These are phyloP conservation scores for Brachionus asplanchnoidis DNA, from an alignment of 1,140 invertebrate species.

Conservation along the genomic window DNA sequence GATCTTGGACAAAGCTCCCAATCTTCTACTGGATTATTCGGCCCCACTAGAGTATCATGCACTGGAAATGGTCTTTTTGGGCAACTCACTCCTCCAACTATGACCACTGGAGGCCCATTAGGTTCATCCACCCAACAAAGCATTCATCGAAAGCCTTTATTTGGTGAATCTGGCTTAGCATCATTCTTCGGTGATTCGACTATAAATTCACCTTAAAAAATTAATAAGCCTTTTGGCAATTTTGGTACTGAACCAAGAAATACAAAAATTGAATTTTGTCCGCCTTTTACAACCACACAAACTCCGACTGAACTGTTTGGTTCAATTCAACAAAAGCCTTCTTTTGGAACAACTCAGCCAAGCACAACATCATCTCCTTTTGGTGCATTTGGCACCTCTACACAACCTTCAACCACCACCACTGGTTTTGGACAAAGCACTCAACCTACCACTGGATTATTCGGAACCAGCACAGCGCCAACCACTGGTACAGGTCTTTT, in stretches of 20 bases:
- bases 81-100: neutral
- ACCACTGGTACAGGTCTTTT: neutral
- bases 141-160: too few species aligned
- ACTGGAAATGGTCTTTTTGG: neutral
- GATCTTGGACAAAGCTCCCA: neutral
- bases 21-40: neutral
- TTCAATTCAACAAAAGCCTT: neutral
- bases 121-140: neutral
- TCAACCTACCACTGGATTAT: neutral
- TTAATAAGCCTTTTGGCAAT: too few species aligned
- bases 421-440: neutral
- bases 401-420: conserved; percentile 20
- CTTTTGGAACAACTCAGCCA: conserved; percentile 45
- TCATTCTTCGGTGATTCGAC: too few species aligned
- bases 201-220: too few species aligned
- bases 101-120: neutral
- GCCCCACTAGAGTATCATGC: neutral
- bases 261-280: too few species aligned
- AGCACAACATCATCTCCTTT: conserved; percentile 42
- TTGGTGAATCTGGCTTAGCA: too few species aligned
- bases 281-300: too few species aligned
- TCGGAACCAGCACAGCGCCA: neutral
- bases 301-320: too few species aligned
- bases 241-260: too few species aligned
- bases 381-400: conserved; percentile 43